Evolutionary conservation across 2,888 invertebrate species (phyloP), one percentile per base, ranked within the genome.

Genomic region (Reticulitermes lucifugus): DNA sequence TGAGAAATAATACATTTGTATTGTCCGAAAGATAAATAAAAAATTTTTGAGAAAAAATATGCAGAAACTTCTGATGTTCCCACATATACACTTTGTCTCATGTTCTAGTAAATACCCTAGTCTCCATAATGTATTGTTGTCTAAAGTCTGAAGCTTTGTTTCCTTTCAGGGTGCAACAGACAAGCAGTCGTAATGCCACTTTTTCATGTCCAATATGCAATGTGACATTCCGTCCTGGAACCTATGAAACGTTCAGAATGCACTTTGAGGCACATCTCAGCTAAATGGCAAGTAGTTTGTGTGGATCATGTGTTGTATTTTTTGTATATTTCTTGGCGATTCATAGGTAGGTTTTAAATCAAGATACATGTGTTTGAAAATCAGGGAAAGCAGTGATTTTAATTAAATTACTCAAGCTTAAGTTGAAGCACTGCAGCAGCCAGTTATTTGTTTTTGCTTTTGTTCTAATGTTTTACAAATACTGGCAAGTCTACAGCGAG

Each of bases 221-320:
- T n/a, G 70, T 41, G 9, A 71, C 41, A 18, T 84, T 84, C 35
- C 84, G 80, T 55, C 84, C 70, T 14, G 84, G 84, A 35, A 73
- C 70, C 9, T 79, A 41, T 46, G 80, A 84, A 0, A n/a, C 80
- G n/a, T 84, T 84, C 41, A 80, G 25, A 35, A 70, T 80, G 55
- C 84, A 84, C 35, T 84, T 84, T 41, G 84, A 84, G 25, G 79
- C 51, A 2, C 84, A 84, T 41, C 84, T 84, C 55, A 71, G 79
- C 65, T 84, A 71, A 65, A 83, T 41, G 21, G 46, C 79, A 71
- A 25, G 71, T 71, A 71, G 10, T 35, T 35, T 71, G 18, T 7
- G 12, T 12, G 35, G 35, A 3, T 6, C 9, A 7, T 46, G 12
- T 46, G 9, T 12, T 46, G 46, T 6, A 46, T 46, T 46, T 5